These are phyloP conservation scores for Sebastiscus tertius DNA, from an alignment of 2,797 vertebrate genomes.

Conservation along the genomic window DNA sequence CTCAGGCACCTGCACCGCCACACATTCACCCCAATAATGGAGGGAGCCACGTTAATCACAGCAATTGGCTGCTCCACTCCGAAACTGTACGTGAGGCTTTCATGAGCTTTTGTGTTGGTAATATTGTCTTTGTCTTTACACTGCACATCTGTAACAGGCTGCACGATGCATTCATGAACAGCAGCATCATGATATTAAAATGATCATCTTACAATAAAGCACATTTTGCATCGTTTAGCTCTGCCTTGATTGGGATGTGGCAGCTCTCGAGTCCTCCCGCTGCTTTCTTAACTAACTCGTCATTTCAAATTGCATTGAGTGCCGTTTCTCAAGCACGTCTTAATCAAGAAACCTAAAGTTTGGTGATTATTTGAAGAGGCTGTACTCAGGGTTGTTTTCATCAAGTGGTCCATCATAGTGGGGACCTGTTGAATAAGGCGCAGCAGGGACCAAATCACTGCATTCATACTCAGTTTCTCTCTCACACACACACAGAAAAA, in stretches of 20 bases:
- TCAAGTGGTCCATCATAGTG: background rate
- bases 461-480: background rate
- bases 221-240: background rate
- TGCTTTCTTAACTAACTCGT: constrained; percentile 44
- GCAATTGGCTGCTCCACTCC: constrained; percentile 1
- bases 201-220: background rate
- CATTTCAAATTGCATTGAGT: constrained; percentile 4
- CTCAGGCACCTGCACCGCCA: constrained; percentile 42
- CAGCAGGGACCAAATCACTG: background rate
- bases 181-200: background rate
- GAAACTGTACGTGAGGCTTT: background rate
- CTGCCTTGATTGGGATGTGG: constrained; percentile 7
- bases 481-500: background rate
- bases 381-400: background rate
- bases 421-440: background rate
- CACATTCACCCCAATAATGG: constrained; percentile 26
- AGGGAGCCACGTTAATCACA: constrained; percentile 24
- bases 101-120: background rate
- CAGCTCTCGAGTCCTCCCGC: constrained; percentile 18
- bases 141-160: background rate
- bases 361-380: constrained; percentile 9
- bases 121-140: background rate
- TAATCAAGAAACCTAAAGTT: constrained; percentile 38
- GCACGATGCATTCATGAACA: background rate
- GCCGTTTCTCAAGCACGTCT: constrained; percentile 15